phyloP scores from a whole-genome alignment of 2,113 vertebrate genomes.

The Urocolius indicus region DNA sequence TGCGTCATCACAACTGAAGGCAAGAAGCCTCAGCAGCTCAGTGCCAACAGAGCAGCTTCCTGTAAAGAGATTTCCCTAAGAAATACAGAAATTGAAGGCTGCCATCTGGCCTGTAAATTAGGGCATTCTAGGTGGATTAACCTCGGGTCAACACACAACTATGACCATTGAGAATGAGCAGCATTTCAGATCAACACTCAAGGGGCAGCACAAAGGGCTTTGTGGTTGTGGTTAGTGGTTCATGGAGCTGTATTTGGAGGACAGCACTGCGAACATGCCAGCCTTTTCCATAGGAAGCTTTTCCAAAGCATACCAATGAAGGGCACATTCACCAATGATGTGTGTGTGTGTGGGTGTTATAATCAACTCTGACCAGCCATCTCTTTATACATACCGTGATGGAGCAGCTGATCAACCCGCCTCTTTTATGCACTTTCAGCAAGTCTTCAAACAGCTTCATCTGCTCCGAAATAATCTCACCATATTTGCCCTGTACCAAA shows the following conservation, averaged over 20 bases:
- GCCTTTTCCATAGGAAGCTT: not conserved
- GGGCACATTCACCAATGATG: not conserved
- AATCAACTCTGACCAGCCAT: not conserved
- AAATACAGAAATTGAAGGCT: not conserved
- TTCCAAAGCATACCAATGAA: not conserved
- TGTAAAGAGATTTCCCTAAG: not conserved
- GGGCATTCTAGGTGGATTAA: not conserved
- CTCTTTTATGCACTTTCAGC: constrained; percentile 84
- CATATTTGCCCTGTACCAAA: constrained; percentile 80
- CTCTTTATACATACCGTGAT: constrained; percentile 76
- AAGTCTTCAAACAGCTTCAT: constrained; percentile 88
- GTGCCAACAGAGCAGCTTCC: not conserved
- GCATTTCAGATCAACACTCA: not conserved
- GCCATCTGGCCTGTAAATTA: not conserved
- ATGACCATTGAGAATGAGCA: not conserved
- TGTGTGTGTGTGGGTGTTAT: too few relatives aligned
- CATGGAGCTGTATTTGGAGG: not conserved
- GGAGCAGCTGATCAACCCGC: constrained; percentile 91
- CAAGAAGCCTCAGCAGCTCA: not conserved
- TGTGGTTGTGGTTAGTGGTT: not conserved
- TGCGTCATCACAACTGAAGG: not conserved
- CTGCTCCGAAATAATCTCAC: constrained; percentile 78
- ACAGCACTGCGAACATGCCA: not conserved
- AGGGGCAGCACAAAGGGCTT: not conserved
- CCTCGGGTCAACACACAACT: not conserved